Evolutionary conservation across 1,140 invertebrate species (phyloP).

Genomic region (Zaprionus davidi): DNA sequence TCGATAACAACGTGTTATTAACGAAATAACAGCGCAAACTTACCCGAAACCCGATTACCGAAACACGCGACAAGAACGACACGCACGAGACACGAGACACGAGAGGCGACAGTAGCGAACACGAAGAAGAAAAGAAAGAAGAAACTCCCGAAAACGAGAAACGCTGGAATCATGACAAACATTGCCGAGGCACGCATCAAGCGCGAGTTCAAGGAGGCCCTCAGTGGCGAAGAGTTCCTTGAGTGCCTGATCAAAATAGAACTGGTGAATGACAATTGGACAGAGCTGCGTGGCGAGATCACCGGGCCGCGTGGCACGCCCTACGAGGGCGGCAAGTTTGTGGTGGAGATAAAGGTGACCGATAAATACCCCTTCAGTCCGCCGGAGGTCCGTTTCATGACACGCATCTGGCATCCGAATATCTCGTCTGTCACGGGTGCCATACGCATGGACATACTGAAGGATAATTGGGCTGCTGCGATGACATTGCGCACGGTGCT

Average conservation of each 20-base stretch:
- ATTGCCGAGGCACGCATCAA: conserved; percentile 97
- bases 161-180: conserved; percentile 91
- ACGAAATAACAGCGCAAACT: background rate
- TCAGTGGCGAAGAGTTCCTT: conserved; percentile 97
- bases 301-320: conserved; percentile 97
- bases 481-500: conserved; percentile 98
- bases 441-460: conserved; percentile 99
- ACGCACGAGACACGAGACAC: background rate
- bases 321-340: conserved; percentile 96
- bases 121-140: background rate
- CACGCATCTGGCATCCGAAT: conserved; percentile 99
- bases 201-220: conserved; percentile 98
- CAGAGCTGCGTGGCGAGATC: conserved; percentile 95
- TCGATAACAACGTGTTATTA: background rate
- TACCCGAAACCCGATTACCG: background rate
- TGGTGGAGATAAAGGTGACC: conserved; percentile 97
- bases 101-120: background rate
- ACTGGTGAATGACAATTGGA: conserved; percentile 94
- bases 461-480: conserved; percentile 99
- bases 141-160: background rate
- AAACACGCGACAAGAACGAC: background rate
- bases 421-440: conserved; percentile 99
- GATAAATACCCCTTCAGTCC: conserved; percentile 99
- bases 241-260: conserved; percentile 96
- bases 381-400: conserved; percentile 97